These are phyloP conservation scores for Muscicapa adusta DNA, from an alignment of 2,113 vertebrate genomes.

Conservation along the genomic window DNA sequence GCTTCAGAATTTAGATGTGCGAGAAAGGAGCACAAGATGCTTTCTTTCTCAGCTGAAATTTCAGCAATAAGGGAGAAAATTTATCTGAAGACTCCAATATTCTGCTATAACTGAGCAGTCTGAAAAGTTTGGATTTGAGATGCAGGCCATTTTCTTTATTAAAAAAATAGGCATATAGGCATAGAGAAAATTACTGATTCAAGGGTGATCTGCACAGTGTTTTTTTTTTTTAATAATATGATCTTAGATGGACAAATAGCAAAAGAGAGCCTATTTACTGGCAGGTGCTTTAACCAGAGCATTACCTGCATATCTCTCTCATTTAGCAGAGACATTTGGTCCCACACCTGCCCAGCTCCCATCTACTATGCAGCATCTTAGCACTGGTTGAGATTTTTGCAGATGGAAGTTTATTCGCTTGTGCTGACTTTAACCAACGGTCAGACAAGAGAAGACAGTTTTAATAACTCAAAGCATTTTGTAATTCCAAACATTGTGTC, in stretches of 20 bases:
- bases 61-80: conserved; percentile 21
- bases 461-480: neutral
- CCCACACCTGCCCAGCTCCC: neutral
- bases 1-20: conserved; percentile 21
- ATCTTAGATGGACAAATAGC: neutral
- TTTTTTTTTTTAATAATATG: neutral
- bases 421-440: neutral
- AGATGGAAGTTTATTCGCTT: neutral
- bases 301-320: neutral
- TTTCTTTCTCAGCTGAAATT: conserved; percentile 1
- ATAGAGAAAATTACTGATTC: neutral
- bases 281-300: neutral
- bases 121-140: conserved; percentile 1
- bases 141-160: neutral
- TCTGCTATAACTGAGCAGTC: neutral
- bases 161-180: neutral
- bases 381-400: neutral
- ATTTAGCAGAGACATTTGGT: conserved; percentile 15
- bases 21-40: neutral
- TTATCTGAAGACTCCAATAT: neutral
- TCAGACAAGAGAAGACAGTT: neutral
- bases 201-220: neutral
- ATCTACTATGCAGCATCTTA: neutral
- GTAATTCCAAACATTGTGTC: neutral
- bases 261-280: neutral